Evolutionary conservation across 2,113 vertebrate species (phyloP), one percentile per base, ranked within the genome.

Genomic region (Cettia cetti): DNA sequence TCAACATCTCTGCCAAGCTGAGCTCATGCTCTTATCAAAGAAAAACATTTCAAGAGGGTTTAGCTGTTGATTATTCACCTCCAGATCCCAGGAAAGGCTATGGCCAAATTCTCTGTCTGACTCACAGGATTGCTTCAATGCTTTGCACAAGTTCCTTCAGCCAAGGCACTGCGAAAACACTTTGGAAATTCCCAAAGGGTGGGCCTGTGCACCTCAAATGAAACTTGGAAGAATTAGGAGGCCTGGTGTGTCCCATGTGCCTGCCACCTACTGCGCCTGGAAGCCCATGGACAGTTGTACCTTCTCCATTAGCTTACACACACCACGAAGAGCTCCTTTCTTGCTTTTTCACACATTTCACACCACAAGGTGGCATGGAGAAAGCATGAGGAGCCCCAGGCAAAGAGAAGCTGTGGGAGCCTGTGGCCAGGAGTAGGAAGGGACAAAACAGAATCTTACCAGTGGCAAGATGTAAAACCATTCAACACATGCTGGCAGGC

Each of bases 161-260:
- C 54, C 50, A 57, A 61, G 17, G 15, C 40, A 61, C 23, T 66
- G n/a, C 45, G n/a, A 85, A 82, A 84, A 47, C 15, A 33, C 28
- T 68, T 56, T 37, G 37, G 79, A 93, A 88, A 75, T 4, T 26
- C 42, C 23, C 14, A 10, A 42, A 79, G 39, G 8, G 27, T 5
- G 6, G 10, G 33, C 24, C 39, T 4, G 0, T 20, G 37, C 49
- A 40, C 12, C n/a, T 69, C 3, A 2, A 64, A 35, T 1, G 1
- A 53, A 77, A 17, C 30, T 56, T 2, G 15, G 44, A 23, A 45
- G 57, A 45, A 59, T 42, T 50, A 21, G 45, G 39, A 76, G 26
- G 3, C 35, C 33, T 35, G 23, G 42, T 0, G 0, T 11, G 21
- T 24, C 54, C 40, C 21, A 47, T 0, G 0, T 59, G 16, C 16